Evolutionary conservation across 2,888 invertebrate genomes (phyloP).

Genomic region (Helobdella robusta): DNA sequence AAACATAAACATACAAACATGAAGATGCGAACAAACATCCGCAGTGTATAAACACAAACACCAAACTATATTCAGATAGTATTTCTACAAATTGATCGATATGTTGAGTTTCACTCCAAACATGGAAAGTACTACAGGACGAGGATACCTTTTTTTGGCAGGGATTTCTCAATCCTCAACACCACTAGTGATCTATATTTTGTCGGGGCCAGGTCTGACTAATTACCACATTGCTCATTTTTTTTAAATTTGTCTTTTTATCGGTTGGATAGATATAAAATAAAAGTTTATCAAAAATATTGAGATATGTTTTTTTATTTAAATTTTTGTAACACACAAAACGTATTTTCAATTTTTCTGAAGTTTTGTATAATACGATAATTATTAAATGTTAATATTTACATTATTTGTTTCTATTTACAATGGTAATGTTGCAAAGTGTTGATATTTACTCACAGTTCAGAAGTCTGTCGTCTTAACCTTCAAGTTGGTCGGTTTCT

Average conservation of each 20-base stretch:
- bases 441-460: too few species aligned
- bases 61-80: slow-evolving; percentile 72
- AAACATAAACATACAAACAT: too few species aligned
- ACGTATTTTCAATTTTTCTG: not conserved
- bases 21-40: too few species aligned
- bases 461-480: too few species aligned
- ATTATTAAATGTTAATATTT: too few species aligned
- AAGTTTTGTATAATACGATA: too few species aligned
- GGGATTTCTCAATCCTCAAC: slow-evolving; percentile 81
- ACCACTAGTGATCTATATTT: slow-evolving; percentile 83
- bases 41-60: too few species aligned
- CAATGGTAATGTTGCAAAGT: too few species aligned
- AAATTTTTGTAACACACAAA: too few species aligned
- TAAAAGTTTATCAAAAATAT: too few species aligned
- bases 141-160: slow-evolving; percentile 85
- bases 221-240: not conserved
- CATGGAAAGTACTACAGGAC: slow-evolving; percentile 81
- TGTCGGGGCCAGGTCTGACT: slow-evolving; percentile 69
- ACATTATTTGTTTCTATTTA: too few species aligned
- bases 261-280: not conserved
- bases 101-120: slow-evolving; percentile 87
- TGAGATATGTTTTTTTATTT: too few species aligned
- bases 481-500: not conserved
- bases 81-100: slow-evolving; percentile 78
- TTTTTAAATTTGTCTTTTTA: not conserved